Base-by-base conservation (phyloP, 2,888 invertebrate species). In the Caenorhabditis doughertyi region DNA sequence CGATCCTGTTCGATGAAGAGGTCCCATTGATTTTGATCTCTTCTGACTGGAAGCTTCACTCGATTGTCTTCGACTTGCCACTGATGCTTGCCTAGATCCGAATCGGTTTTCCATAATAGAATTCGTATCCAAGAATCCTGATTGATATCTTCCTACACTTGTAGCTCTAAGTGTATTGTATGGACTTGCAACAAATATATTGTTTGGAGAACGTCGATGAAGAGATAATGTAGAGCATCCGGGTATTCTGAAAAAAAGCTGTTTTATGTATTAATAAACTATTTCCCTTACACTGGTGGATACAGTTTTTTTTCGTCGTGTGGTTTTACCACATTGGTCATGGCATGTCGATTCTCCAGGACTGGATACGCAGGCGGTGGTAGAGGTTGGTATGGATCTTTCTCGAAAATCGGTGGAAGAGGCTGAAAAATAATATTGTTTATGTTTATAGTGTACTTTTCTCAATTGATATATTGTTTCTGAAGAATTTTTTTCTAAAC, bases 251-350 rank as follows among this genome's bases (percentile, higher is more conserved):
- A 60, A 88, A 65, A 25, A 47, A 39, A 21, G 39, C 13, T 39
- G 44, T 27, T 35, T 51, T 29, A 18, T 21, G 47, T 2, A 9
- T n/a, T 16, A 2, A 13, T 9, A 21, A n/a, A 49, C 9, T 5
- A 11, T 18, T 35, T 0, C 11, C 82, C 89, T 85, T 79, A 92
- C 92, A 92, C 90, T 13, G 92, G 92, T 11, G 92, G 92, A 71
- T 90, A 92, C 11, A 92, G 87, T 67, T 92, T 92, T 85, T 89
- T 88, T 72, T 92, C 92, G 35, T 91, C 88, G 47, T 90, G 89
- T 3, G 90, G 90, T 56, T 88, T 88, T 21, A 90, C 89, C 11
- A 91, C 70, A 18, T 89, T 83, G 3, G 90, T 86, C 58, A 88
- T 89, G 2, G 92, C 92, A 80, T 92, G 89, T n/a, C 76, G 83